Conservation (phyloP, 2,888 invertebrate genomes). For the Meiosimyza decipiens region DNA sequence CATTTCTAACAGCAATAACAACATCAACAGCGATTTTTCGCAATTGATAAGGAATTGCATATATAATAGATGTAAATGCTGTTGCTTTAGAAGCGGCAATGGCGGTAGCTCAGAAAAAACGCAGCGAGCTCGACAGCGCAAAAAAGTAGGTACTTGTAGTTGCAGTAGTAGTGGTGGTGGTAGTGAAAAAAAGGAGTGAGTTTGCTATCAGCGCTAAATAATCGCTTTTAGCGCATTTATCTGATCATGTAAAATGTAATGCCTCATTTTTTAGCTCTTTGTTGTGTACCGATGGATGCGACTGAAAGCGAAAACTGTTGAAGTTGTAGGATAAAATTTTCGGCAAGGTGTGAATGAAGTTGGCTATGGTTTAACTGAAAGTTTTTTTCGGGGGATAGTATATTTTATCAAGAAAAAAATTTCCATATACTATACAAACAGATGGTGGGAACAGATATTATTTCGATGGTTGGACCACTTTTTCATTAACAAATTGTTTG, state of each 20-base stretch:
- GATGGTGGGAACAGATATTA: no score
- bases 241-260: constrained; percentile 65
- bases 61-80: constrained; percentile 18
- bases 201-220: constrained; percentile 61
- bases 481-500: no score
- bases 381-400: no score
- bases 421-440: no score
- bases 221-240: constrained; percentile 61
- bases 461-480: no score
- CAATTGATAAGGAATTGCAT: constrained; percentile 57
- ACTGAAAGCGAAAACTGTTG: no score
- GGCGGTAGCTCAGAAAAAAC: constrained; percentile 21
- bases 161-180: no score
- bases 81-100: constrained; percentile 18
- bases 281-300: no score
- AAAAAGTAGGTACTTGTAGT: not conserved
- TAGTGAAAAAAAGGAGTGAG: constrained; percentile 1
- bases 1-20: constrained; percentile 48
- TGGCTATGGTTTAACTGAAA: no score
- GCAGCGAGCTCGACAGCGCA: constrained; percentile 38
- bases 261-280: constrained; percentile 57
- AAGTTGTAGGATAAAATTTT: no score
- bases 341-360: no score
- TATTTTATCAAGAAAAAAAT: no score
- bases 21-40: constrained; percentile 57